Evolutionary conservation across 2,113 vertebrate genomes (phyloP), one percentile per base, ranked within the genome.

Genomic region (Grammomys dolichurus): DNA sequence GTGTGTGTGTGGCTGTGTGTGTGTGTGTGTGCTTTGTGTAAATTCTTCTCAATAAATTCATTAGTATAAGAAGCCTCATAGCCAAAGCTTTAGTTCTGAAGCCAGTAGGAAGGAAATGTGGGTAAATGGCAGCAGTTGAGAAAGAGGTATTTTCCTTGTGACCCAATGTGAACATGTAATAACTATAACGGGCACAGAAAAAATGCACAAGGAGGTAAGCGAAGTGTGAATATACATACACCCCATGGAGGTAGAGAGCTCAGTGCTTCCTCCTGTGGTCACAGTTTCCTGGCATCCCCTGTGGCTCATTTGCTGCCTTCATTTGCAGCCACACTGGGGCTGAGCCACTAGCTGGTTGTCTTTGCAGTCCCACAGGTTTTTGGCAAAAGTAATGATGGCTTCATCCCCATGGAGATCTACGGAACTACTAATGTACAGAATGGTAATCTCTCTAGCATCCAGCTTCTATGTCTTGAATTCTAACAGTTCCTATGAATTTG

Each of bases 361-460:
- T 94, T 96, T 97, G 48, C 58, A 97, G 96, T 91, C 51, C 93
- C 93, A 48, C 69, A 95, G 95, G 96, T 89, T 87, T 96, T 96
- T 90, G 80, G 33, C 1, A 31, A 91, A 91, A 87, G 31, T 78
- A 70, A 89, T 26, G 26, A 33, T 82, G 84, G 20, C 48, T 24
- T 96, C 82, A 48, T 17, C 26, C 87, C 93, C 46, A 93, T 76
- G 13, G 51, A 31, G 56, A 95, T 69, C 77, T 93, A 69, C 0
- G 28, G 48, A 96, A 92, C 82, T 92, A 95, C 94, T 96, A 93
- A 76, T 17, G 22, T 46, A 14, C 31, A 67, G 4, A 28, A 33
- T 10, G 76, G 60, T 73, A 20, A 69, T 67, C 54, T 92, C 54
- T 16, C 72, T 40, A 46, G 33, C 36, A 51, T 70, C 63, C 87